A percentile compares a stretch with the other conserved stretches of the same genome.
These are phyloP conservation scores for Oreochromis spilurus DNA, from an alignment of 2,113 vertebrate genomes.

Conservation along the genomic window DNA sequence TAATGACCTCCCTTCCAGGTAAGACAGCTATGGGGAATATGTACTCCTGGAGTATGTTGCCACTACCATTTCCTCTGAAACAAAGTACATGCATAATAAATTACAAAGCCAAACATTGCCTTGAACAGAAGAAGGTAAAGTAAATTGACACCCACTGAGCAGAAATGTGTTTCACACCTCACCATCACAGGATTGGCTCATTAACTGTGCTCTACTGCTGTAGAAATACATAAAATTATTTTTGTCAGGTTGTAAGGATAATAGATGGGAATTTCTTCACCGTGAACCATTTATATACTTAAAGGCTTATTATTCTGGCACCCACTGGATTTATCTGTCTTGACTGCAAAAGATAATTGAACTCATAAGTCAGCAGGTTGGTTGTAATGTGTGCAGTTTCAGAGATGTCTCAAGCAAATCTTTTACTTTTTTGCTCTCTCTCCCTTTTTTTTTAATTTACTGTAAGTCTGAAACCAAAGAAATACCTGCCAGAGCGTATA, in stretches of 20 bases:
- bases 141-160: neutral
- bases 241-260: constrained; percentile 19
- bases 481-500: neutral
- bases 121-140: neutral
- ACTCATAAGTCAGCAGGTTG: constrained; percentile 30
- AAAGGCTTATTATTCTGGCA: constrained; percentile 20
- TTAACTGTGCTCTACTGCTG: neutral
- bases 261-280: constrained; percentile 8
- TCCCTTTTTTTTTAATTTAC: neutral
- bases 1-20: neutral
- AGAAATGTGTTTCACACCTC: neutral
- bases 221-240: constrained; percentile 1
- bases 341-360: constrained; percentile 30
- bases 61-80: neutral
- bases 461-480: neutral
- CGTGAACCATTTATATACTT: constrained; percentile 17
- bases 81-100: neutral
- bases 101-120: neutral
- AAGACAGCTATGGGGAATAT: neutral
- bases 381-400: neutral
- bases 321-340: constrained; percentile 30
- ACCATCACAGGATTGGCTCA: neutral
- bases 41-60: neutral
- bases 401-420: neutral
- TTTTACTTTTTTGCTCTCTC: neutral